Base-by-base conservation (phyloP, 2,888 invertebrate species). In the Acanthococcus lagerstroemiae region DNA sequence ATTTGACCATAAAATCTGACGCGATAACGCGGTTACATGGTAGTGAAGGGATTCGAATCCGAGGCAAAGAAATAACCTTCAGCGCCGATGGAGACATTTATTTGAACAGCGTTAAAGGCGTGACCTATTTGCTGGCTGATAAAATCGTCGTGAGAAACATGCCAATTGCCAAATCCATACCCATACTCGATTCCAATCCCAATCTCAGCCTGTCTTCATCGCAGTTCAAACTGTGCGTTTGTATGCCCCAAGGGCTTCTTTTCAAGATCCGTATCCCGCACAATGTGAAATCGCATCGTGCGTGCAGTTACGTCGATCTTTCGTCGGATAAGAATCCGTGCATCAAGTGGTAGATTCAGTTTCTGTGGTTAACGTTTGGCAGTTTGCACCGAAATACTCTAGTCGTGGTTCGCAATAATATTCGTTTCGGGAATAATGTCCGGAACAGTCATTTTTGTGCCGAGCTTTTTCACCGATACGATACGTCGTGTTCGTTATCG, bases 201-300 rank as follows among this genome's bases (percentile, higher is more conserved):
- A 44, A 75, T 75, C 0, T 77, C 75, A 71, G 69, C 55, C n/a
- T n/a, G n/a, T n/a, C n/a, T n/a, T 70, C 70, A 27, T 44, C 72
- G 68, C 90, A 92, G 74, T 93, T 85, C 72, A 92, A 93, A 75
- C 82, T 94, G 1, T 94, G 93, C 72, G 86, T 92, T 1, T 93
- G 93, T 73, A 90, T 91, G 88, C 92, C 92, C 0, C 84, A 87
- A 69, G 93, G 92, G 0, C 87, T 87, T 71, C 74, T 94, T 58
- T 93, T 91, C 73, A 80, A 86, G 68, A 83, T 93, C 4, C 85
- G 87, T 0, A 84, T 88, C 0, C 83, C 84, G 0, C 80, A 80
- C 0, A 83, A 82, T 0, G 77, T 67, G 17, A 71, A 69, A 50
- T 70, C 71, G 12, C 69, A 71, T 30, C 65, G 69, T 57, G 72